Conservation (phyloP, 1,140 invertebrate genomes). For the Papilio polytes region DNA sequence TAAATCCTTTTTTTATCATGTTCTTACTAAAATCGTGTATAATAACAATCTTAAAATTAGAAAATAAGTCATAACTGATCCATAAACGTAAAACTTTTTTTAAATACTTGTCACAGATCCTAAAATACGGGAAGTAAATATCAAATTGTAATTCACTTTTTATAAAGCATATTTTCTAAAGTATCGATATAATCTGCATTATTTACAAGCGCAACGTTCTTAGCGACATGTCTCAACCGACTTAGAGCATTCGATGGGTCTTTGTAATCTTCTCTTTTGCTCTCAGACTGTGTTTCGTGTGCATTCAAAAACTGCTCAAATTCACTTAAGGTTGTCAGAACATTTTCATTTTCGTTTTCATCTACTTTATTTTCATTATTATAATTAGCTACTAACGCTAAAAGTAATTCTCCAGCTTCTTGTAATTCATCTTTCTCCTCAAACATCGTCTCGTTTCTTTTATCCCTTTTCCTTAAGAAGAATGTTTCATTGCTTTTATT, state of each 20-base stretch:
- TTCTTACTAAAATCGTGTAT: background rate
- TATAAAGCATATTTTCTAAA: conserved; percentile 30
- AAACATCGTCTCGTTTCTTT: conserved; percentile 87
- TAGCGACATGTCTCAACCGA: conserved; percentile 45
- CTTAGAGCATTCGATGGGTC: background rate
- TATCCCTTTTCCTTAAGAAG: conserved; percentile 53
- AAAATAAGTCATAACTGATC: background rate
- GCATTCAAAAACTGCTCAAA: conserved; percentile 59
- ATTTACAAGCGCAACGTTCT: conserved; percentile 55
- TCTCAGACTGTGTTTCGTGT: conserved; percentile 50
- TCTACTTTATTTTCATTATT: conserved; percentile 53
- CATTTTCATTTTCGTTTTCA: conserved; percentile 59
- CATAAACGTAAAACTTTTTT: background rate
- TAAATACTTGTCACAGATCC: no score
- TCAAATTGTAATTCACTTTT: background rate
- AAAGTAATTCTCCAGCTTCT: conserved; percentile 88
- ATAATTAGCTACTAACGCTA: conserved; percentile 86
- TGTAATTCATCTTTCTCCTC: conserved; percentile 90
- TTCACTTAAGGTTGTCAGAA: conserved; percentile 54
- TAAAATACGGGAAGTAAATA: background rate
- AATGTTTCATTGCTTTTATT: conserved; percentile 58
- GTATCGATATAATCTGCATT: conserved; percentile 56
- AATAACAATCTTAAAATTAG: background rate
- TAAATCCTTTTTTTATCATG: background rate
- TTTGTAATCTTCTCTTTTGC: conserved; percentile 40